Evolutionary conservation across 2,113 vertebrate species (phyloP).

Genomic region (Elephantulus edwardii): DNA sequence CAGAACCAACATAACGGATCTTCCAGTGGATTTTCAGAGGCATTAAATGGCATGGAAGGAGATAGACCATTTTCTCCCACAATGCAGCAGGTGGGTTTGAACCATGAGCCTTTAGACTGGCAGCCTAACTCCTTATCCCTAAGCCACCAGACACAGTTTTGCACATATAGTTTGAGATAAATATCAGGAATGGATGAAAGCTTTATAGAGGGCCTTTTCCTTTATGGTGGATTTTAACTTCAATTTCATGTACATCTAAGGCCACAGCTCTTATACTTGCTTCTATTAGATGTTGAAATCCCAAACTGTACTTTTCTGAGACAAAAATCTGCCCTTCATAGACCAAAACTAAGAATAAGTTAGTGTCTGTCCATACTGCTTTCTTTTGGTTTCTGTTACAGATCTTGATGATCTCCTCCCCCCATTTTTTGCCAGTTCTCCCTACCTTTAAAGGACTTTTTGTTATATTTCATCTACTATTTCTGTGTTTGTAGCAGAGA

Average conservation of each 20-base stretch:
- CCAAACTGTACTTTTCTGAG: accelerated
- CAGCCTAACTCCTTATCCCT: no score
- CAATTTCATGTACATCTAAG: neutral
- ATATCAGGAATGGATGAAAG: neutral
- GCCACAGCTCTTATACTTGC: neutral
- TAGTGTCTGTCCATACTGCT: neutral
- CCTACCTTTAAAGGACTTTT: neutral
- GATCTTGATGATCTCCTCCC: neutral
- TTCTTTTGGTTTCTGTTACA: neutral
- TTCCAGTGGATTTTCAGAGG: no score
- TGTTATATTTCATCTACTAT: neutral
- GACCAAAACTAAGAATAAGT: no score
- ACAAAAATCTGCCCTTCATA: accelerated
- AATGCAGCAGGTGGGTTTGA: no score
- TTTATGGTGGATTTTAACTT: neutral
- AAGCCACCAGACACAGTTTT: no score
- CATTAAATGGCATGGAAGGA: no score
- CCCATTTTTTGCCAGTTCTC: neutral
- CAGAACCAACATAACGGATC: no score
- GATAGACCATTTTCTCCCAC: no score
- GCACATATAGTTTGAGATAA: neutral
- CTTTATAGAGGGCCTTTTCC: neutral
- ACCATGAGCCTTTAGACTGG: no score
- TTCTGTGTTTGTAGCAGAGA: neutral
- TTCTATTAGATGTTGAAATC: accelerated